Conservation (phyloP, 2,113 vertebrate genomes). For the Tichodroma muraria region DNA sequence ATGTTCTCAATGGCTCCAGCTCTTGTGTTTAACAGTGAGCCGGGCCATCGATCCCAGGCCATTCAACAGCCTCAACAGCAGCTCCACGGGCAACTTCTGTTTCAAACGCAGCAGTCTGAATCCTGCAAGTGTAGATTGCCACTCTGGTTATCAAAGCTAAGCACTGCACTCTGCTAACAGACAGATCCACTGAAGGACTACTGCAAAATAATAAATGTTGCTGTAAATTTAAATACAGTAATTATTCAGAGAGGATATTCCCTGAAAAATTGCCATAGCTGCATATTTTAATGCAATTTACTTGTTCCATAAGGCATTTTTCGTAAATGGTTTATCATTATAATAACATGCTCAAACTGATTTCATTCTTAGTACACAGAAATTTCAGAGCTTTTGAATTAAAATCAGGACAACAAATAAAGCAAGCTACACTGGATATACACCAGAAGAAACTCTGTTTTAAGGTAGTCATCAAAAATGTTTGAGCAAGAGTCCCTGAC, state of each 20-base stretch:
- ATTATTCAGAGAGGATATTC: neutral
- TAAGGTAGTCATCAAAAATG: neutral
- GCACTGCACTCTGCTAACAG: neutral
- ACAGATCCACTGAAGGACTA: neutral
- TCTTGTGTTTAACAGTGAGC: neutral
- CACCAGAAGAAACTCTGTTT: neutral
- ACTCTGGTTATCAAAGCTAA: neutral
- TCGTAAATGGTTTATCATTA: neutral
- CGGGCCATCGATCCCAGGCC: neutral
- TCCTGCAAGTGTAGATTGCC: neutral
- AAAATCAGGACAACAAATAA: neutral
- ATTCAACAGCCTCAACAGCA: neutral
- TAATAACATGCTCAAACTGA: neutral
- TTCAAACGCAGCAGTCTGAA: neutral
- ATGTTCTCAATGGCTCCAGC: neutral
- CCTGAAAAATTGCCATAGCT: neutral
- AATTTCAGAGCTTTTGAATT: neutral
- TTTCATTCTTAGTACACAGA: neutral
- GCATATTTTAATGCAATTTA: neutral
- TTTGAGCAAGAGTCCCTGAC: neutral
- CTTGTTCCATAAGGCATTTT: neutral
- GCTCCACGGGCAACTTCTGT: neutral
- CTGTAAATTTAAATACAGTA: neutral
- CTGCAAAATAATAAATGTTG: neutral
- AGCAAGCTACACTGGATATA: neutral